Conservation (phyloP, 2,888 invertebrate genomes). For the Andrena dorsata region DNA sequence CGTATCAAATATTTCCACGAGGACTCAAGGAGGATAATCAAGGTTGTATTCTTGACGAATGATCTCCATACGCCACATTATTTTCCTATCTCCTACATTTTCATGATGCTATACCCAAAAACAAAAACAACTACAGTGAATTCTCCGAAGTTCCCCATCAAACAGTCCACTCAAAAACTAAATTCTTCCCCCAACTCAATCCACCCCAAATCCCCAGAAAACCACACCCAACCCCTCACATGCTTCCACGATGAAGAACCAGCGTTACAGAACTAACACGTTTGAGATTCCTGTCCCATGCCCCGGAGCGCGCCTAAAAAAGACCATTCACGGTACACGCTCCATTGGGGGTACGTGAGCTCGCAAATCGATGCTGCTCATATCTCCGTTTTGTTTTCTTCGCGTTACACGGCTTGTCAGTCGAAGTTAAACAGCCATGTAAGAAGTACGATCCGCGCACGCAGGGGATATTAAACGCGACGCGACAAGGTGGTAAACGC, state of each 20-base stretch:
- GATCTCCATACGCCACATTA: too few relatives aligned
- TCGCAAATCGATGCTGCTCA: neutral
- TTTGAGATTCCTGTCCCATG: neutral
- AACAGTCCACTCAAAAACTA: neutral
- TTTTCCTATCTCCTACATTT: too few relatives aligned
- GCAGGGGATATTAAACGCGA: conserved; percentile 36
- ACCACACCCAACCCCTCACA: neutral
- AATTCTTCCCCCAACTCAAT: neutral
- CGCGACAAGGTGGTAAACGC: conserved; percentile 48
- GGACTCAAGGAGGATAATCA: too few relatives aligned
- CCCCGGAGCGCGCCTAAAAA: neutral
- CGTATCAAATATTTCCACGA: too few relatives aligned
- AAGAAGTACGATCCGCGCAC: neutral
- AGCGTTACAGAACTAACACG: neutral
- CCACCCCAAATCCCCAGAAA: neutral
- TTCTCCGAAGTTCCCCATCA: too few relatives aligned
- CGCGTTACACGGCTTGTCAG: neutral
- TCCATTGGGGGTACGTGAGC: neutral
- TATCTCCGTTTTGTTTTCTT: neutral
- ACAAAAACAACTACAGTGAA: too few relatives aligned
- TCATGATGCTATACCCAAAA: too few relatives aligned
- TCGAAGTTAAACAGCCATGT: neutral
- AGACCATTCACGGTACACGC: neutral
- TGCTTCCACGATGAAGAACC: neutral
- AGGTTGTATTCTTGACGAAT: too few relatives aligned